phyloP scores from a whole-genome alignment of 1,140 invertebrate genomes.

The Habropoda laboriosa region DNA sequence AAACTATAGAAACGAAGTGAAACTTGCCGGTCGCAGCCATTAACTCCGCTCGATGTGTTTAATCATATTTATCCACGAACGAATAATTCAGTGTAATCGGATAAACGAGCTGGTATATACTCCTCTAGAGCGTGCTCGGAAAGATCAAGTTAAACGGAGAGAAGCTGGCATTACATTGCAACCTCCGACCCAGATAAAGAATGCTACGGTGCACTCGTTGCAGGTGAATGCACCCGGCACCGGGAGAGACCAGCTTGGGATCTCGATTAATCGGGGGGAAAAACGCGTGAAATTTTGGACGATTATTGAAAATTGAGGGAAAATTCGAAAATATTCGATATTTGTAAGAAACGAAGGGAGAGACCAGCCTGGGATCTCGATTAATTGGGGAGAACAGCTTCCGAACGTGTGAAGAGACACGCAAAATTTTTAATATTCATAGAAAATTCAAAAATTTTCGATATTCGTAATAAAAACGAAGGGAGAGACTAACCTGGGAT shows the following conservation, averaged over 20 bases:
- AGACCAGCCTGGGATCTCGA: neutral
- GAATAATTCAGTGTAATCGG: conserved; percentile 14
- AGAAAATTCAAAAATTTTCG: neutral
- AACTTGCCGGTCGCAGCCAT: neutral
- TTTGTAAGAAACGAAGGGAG: too few relatives aligned
- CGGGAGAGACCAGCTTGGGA: neutral
- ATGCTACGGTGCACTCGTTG: conserved; percentile 59
- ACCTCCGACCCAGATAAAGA: conserved; percentile 63
- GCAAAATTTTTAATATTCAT: too few relatives aligned
- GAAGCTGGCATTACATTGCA: conserved; percentile 45
- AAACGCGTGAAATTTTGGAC: too few relatives aligned
- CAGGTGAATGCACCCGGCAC: conserved; percentile 58
- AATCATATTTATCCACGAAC: conserved; percentile 1
- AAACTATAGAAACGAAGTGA: neutral
- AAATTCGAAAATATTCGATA: neutral
- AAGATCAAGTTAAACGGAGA: conserved; percentile 40
- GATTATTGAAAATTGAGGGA: too few relatives aligned
- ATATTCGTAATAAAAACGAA: neutral
- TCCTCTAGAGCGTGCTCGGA: neutral
- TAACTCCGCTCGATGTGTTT: neutral
- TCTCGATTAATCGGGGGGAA: neutral
- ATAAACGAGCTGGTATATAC: neutral
- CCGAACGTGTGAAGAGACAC: too few relatives aligned
- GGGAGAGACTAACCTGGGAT: neutral
- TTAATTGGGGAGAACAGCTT: neutral